Conservation (phyloP, 2,113 vertebrate species). For the Crotalus viridis region DNA sequence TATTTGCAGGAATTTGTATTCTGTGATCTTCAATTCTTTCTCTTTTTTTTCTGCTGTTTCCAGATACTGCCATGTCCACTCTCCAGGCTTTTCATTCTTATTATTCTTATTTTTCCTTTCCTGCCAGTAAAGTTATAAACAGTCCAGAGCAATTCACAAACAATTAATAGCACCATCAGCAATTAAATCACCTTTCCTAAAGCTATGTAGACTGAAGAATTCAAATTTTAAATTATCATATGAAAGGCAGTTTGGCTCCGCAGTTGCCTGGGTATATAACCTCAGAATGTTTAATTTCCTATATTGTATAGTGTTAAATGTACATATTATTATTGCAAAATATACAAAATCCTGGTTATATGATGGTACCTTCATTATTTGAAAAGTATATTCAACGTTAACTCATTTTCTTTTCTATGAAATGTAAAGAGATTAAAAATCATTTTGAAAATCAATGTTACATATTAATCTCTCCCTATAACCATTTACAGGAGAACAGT, state of each 20-base stretch:
- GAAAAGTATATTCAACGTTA: slow-evolving; percentile 60
- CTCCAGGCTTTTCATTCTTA: background rate
- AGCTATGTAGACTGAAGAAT: background rate
- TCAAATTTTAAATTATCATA: background rate
- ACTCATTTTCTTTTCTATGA: slow-evolving; percentile 56
- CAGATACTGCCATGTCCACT: background rate
- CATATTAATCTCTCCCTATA: slow-evolving; percentile 59
- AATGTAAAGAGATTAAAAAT: slow-evolving; percentile 54
- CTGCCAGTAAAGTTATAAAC: background rate
- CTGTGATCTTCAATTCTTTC: background rate
- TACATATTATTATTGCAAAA: background rate
- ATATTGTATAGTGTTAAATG: background rate
- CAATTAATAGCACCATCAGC: background rate
- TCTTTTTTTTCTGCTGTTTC: background rate
- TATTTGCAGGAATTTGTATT: background rate
- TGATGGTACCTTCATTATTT: slow-evolving; percentile 50
- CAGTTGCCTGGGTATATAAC: background rate
- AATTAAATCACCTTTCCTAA: background rate
- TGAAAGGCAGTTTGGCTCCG: background rate
- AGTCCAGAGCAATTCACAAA: background rate
- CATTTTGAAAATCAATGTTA: slow-evolving; percentile 65
- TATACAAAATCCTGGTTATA: background rate
- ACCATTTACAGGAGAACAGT: slow-evolving; percentile 36
- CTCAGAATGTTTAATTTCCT: background rate
- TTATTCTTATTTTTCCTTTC: background rate